phyloP scores from a whole-genome alignment of 2,113 vertebrate genomes.

The Chauna torquata region DNA sequence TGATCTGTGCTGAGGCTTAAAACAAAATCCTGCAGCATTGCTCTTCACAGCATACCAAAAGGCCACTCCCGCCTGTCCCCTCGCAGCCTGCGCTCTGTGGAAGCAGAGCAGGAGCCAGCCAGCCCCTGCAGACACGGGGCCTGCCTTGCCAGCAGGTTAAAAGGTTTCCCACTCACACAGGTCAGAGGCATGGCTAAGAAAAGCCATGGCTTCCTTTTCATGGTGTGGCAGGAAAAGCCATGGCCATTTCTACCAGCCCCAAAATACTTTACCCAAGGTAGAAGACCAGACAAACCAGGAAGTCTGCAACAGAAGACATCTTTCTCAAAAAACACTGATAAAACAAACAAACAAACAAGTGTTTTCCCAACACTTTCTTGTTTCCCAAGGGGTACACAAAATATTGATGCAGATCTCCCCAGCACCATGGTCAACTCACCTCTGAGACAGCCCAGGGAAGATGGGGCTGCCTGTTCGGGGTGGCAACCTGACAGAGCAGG shows the following conservation, averaged over 20 bases:
- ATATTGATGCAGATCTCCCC: neutral
- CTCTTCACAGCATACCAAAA: neutral
- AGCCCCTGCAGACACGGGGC: neutral
- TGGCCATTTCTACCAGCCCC: neutral
- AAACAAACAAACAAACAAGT: neutral
- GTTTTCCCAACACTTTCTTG: neutral
- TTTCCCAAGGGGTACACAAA: neutral
- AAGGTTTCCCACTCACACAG: neutral
- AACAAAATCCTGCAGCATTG: neutral
- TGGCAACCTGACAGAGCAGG: neutral
- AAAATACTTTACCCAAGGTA: neutral
- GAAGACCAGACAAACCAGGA: neutral
- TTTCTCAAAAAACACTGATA: neutral
- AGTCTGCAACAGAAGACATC: neutral
- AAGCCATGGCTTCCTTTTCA: neutral
- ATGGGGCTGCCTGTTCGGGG: neutral
- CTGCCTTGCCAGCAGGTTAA: neutral
- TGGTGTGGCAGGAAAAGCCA: neutral
- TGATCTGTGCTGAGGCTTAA: neutral
- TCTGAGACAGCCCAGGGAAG: neutral
- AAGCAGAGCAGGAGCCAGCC: neutral
- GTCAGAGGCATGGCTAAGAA: neutral
- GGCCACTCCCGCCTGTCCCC: neutral
- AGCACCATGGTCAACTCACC: neutral
- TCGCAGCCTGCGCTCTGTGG: neutral